phyloP scores from a whole-genome alignment of 2,888 invertebrate species.

The Napeogenes sylphis region DNA sequence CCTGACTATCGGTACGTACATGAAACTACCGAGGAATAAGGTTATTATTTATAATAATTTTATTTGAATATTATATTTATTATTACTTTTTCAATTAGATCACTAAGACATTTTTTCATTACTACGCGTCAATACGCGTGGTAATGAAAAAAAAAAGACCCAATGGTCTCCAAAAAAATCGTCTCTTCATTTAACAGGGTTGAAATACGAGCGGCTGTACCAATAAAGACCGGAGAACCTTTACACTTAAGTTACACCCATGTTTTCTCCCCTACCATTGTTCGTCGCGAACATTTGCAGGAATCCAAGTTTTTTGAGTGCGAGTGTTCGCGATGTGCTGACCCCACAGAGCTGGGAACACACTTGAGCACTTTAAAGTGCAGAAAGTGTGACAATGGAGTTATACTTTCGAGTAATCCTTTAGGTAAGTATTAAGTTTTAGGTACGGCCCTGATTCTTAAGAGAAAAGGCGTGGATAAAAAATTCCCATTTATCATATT shows the following conservation, averaged over 20 bases:
- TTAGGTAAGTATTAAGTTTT: constrained; percentile 71
- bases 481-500: too few species aligned
- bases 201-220: constrained; percentile 82
- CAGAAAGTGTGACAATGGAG: constrained; percentile 84
- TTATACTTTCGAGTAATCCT: constrained; percentile 80
- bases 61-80: too few species aligned
- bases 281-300: constrained; percentile 82
- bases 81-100: constrained; percentile 14
- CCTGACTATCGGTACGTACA: constrained; percentile 57
- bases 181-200: constrained; percentile 66
- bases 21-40: constrained; percentile 37
- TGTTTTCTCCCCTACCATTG: constrained; percentile 83
- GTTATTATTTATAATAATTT: too few species aligned
- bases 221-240: constrained; percentile 80
- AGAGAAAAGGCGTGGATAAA: too few species aligned
- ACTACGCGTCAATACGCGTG: too few species aligned
- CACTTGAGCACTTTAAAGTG: constrained; percentile 89
- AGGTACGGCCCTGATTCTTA: too few species aligned
- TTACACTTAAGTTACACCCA: constrained; percentile 87
- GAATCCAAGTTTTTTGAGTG: constrained; percentile 90
- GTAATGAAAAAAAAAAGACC: too few species aligned
- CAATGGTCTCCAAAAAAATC: too few species aligned
- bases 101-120: too few species aligned
- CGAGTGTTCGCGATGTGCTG: constrained; percentile 84
- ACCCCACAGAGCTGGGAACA: constrained; percentile 88